Evolutionary conservation across 30 jellyfish, hydroid and myxozoan species (phyloP).

Genomic region (Turritopsis dohrnii): DNA sequence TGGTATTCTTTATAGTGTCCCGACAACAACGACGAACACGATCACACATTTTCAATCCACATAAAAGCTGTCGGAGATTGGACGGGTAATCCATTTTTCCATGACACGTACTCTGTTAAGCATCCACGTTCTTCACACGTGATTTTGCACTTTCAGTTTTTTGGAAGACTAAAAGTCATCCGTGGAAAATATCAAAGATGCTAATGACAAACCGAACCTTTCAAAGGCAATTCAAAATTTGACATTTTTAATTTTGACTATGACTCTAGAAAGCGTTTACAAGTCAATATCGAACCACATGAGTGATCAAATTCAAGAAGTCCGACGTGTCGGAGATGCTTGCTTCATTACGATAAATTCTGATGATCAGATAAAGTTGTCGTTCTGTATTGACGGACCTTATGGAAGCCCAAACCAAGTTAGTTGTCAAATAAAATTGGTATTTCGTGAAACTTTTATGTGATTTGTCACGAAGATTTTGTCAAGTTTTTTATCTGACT

Average conservation of each 20-base stretch:
- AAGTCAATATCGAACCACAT: background rate
- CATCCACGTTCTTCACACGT: no score
- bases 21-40: constrained; percentile 17
- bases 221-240: background rate
- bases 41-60: constrained; percentile 54
- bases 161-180: background rate
- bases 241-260: background rate
- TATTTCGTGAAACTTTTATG: no score
- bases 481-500: no score
- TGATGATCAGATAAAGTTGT: constrained; percentile 3
- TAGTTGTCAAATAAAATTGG: no score
- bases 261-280: background rate
- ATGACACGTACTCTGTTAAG: no score
- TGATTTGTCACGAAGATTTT: no score
- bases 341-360: constrained; percentile 15
- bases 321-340: constrained; percentile 47
- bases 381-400: constrained; percentile 65
- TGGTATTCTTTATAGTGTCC: constrained; percentile 53
- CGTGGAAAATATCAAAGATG: no score
- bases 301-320: background rate
- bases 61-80: constrained; percentile 76
- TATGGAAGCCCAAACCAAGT: constrained; percentile 87
- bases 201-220: no score
- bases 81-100: constrained; percentile 51
- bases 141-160: no score